phyloP scores from a whole-genome alignment of 2,888 invertebrate genomes.

The Palloptera scutellata region DNA sequence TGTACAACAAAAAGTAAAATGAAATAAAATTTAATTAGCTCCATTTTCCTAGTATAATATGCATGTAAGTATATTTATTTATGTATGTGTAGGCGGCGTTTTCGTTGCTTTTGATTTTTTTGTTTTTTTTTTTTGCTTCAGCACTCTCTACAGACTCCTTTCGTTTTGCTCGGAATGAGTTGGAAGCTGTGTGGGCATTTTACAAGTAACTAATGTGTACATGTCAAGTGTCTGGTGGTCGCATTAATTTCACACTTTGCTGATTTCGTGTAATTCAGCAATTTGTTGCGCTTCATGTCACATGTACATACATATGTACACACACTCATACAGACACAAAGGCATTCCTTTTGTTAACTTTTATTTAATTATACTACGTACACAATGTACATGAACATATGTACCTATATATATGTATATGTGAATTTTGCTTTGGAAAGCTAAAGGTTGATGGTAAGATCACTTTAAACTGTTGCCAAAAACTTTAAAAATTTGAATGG shows the following conservation, averaged over 20 bases:
- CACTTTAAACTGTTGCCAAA: too few species aligned
- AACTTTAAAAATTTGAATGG: too few species aligned
- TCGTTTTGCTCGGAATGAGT: slow-evolving; percentile 12
- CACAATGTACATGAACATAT: background rate
- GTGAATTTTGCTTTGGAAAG: slow-evolving; percentile 5
- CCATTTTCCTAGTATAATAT: too few species aligned
- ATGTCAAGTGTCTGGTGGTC: slow-evolving; percentile 30
- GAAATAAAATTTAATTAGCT: too few species aligned
- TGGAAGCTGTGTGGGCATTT: slow-evolving; percentile 23
- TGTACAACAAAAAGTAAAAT: background rate
- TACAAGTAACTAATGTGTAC: slow-evolving; percentile 17
- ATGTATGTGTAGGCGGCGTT: background rate
- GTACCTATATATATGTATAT: background rate
- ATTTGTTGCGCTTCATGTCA: slow-evolving; percentile 29
- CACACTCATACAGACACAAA: too few species aligned
- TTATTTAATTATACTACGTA: slow-evolving; percentile 11
- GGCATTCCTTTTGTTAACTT: background rate
- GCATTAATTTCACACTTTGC: slow-evolving; percentile 37
- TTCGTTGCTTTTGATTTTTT: background rate
- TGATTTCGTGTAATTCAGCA: slow-evolving; percentile 34
- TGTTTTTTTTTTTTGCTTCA: background rate
- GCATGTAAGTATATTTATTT: too few species aligned
- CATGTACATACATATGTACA: background rate
- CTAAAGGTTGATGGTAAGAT: background rate
- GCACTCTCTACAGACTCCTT: background rate